Evolutionary conservation across 2,888 invertebrate genomes (phyloP).

Genomic region (Chirona hameri): DNA sequence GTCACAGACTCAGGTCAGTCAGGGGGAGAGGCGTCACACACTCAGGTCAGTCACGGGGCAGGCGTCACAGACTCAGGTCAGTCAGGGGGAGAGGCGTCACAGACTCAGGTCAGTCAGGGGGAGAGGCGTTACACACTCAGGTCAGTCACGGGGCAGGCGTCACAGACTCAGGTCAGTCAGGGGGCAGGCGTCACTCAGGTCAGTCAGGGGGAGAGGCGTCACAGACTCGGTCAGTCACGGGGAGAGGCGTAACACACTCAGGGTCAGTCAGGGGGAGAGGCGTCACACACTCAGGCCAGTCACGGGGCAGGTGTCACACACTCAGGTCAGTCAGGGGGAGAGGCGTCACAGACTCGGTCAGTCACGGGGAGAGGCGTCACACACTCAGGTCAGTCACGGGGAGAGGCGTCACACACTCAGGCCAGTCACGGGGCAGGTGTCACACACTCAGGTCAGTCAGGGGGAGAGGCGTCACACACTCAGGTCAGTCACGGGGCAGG

Average conservation of each 20-base stretch:
- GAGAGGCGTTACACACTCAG: too few relatives aligned
- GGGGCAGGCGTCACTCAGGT: too few relatives aligned
- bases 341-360: not conserved
- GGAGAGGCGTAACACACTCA: too few relatives aligned
- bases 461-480: too few relatives aligned
- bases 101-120: not conserved
- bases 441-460: not conserved
- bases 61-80: slow-evolving; percentile 12
- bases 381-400: not conserved
- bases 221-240: not conserved
- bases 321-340: not conserved
- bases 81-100: not conserved
- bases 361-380: too few relatives aligned
- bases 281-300: too few relatives aligned
- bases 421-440: not conserved
- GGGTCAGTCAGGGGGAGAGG: too few relatives aligned
- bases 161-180: too few relatives aligned
- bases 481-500: not conserved
- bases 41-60: not conserved
- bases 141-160: not conserved
- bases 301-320: not conserved
- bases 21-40: too few relatives aligned
- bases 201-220: not conserved
- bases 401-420: not conserved
- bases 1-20: not conserved